Base-by-base conservation (phyloP, 2,113 vertebrate genomes). In the Caracal caracal region DNA sequence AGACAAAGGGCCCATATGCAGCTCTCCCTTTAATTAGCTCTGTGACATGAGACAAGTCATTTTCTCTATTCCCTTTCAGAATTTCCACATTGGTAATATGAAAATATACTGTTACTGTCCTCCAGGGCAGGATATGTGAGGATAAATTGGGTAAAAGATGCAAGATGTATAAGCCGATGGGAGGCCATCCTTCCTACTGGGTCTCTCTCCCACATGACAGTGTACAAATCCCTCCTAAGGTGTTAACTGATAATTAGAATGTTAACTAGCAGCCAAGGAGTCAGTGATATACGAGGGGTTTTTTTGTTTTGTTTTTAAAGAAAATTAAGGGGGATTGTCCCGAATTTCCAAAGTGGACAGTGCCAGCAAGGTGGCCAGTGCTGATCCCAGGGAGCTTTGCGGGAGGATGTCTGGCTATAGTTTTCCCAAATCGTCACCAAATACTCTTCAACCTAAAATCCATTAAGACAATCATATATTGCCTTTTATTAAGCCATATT, bases 1-100 rank as follows among this genome's bases (percentile, higher is more conserved):
- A 35, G 63, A 94, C 83, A 88, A 94, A 92, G 28, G 26, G 17
- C 61, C 53, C 81, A 85, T 59, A 76, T 40, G 66, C 28, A 53
- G 81, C 26, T 82, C 49, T 94, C 20, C 0, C 30, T 49, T 87
- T 94, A 88, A 95, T 95, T 85, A 97, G 93, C 47, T 93, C 65
- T 85, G 73, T 70, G 88, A 97, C 47, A 47, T 5, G 76, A 95
- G 59, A 90, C 37, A 92, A 95, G 71, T 40, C 71, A 59, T 88
- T 93, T 87, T 73, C 80, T 90, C 43, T 84, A 85, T 56, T 95
- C 76, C 82, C 68, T 65, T 92, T 95, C 51, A 76, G 65, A 90
- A 81, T 88, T 53, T 81, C 71, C 81, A 85, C 78, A 66, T 87
- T 80, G 66, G 35, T 90, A 79, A 81, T 66, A 94, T 82, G 85